Conservation (phyloP, 2,797 vertebrate genomes). For the Bradypodion pumilum region DNA sequence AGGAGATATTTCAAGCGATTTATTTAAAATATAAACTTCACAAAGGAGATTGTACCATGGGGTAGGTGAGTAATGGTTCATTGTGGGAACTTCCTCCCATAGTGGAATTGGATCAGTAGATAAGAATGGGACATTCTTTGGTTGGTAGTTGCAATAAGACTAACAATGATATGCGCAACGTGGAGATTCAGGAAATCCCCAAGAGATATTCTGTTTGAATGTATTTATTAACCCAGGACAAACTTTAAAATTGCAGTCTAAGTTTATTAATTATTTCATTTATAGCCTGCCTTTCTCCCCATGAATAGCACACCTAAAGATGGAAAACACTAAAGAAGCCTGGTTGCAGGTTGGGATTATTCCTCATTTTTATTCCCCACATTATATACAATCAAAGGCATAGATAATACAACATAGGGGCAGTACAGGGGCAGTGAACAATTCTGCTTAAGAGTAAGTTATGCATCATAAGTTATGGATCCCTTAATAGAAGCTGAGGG, state of each 20-base stretch:
- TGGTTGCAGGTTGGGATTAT: not conserved
- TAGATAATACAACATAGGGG: not conserved
- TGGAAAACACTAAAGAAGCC: not conserved
- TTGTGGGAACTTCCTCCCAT: not conserved
- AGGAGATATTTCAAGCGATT: not conserved
- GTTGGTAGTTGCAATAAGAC: not conserved
- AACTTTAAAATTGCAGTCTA: no score
- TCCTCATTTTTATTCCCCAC: not conserved
- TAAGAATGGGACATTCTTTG: not conserved
- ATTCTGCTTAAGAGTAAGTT: not conserved
- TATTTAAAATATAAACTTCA: not conserved
- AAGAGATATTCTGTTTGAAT: no score
- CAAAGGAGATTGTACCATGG: not conserved
- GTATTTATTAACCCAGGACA: no score
- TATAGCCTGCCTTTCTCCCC: no score
- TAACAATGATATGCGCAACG: not conserved
- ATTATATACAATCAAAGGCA: not conserved
- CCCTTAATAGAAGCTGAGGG: not conserved
- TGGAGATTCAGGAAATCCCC: not conserved
- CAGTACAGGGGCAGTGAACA: not conserved
- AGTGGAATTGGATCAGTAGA: not conserved
- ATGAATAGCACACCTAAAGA: not conserved
- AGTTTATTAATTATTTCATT: no score
- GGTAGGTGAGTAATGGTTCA: not conserved
- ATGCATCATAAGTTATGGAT: not conserved